Conservation (phyloP, 2,888 invertebrate genomes). For the Heliconius aoede region DNA sequence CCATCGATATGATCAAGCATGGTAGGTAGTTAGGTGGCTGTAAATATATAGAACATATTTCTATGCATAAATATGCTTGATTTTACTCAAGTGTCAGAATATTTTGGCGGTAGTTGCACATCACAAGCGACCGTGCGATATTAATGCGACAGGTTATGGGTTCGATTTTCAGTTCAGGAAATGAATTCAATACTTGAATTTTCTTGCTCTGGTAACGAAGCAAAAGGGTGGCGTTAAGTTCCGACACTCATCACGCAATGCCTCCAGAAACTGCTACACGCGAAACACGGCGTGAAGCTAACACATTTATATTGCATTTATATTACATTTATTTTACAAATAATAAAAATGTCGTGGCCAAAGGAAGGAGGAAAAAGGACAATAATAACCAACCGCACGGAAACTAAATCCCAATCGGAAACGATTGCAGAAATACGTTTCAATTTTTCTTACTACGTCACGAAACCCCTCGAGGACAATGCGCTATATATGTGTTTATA, state of each 20-base stretch:
- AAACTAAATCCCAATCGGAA: slow-evolving; percentile 25
- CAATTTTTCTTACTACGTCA: slow-evolving; percentile 29
- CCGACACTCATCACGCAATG: too few relatives aligned
- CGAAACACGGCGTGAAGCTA: too few relatives aligned
- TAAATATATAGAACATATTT: slow-evolving; percentile 12
- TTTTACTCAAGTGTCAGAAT: not conserved
- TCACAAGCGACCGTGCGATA: too few relatives aligned
- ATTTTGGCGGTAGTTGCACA: too few relatives aligned
- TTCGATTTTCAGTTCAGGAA: too few relatives aligned
- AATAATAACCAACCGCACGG: slow-evolving; percentile 19
- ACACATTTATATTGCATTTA: not conserved
- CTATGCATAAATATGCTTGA: not conserved
- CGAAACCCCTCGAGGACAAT: slow-evolving; percentile 19
- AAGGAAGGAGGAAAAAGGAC: slow-evolving; percentile 15
- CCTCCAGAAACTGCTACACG: too few relatives aligned
- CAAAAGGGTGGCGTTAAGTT: too few relatives aligned
- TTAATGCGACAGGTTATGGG: too few relatives aligned
- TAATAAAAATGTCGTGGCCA: slow-evolving; percentile 4
- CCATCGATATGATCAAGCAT: slow-evolving; percentile 42
- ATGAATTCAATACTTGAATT: too few relatives aligned
- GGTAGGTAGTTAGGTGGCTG: slow-evolving; percentile 9
- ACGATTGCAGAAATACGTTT: slow-evolving; percentile 33
- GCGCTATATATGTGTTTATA: slow-evolving; percentile 4
- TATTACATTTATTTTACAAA: slow-evolving; percentile 3
- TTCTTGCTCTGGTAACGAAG: too few relatives aligned